Percentiles rank a stretch among this genome's conserved stretches.
phyloP scores from a whole-genome alignment of 1,140 invertebrate genomes.

The Drosophila burlai region DNA sequence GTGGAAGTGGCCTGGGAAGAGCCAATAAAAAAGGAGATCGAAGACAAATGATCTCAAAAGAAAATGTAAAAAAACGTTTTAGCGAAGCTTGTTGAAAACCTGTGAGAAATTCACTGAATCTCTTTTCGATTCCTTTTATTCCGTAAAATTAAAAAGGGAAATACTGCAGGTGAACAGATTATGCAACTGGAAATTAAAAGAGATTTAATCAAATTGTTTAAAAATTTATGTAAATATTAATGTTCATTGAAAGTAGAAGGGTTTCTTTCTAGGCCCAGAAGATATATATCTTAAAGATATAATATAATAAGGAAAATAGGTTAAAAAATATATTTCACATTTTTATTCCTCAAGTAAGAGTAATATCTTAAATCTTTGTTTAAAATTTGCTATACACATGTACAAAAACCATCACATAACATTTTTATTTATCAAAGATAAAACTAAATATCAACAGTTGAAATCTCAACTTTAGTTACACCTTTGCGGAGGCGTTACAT shows the following conservation, averaged over 20 bases:
- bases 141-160: neutral
- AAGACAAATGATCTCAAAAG: conserved; percentile 25
- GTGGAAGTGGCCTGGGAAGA: conserved; percentile 41
- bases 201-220: neutral
- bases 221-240: neutral
- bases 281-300: neutral
- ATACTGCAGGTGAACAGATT: neutral
- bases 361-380: neutral
- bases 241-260: neutral
- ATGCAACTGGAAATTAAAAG: neutral
- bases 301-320: neutral
- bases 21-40: conserved; percentile 17
- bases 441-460: neutral
- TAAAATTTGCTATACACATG: neutral
- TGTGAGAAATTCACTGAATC: conserved; percentile 8
- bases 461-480: conserved; percentile 17
- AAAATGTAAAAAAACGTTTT: conserved; percentile 21
- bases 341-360: neutral
- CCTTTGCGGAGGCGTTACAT: conserved; percentile 34
- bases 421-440: neutral
- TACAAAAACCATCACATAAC: neutral
- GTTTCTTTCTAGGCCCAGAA: too few relatives aligned
- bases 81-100: conserved; percentile 9
- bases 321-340: neutral
- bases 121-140: neutral